phyloP scores from a whole-genome alignment of 2,888 invertebrate genomes.

The Morinoia aosen region DNA sequence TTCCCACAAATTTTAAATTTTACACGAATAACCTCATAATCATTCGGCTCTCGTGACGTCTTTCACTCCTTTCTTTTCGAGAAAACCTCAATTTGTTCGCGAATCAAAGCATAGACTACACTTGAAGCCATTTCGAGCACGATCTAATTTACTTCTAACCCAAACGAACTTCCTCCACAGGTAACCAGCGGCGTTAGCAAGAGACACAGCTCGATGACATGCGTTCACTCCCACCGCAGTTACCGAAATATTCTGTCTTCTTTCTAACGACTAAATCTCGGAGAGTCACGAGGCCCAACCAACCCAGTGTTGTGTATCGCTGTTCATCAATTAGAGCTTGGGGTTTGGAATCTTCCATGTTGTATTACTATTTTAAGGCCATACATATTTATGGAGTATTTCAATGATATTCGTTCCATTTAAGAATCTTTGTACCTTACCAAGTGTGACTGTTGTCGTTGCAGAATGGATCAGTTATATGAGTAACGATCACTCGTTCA shows the following conservation, averaged over 20 bases:
- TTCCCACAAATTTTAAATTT: neutral
- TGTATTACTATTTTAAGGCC: slow-evolving; percentile 43
- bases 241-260: neutral
- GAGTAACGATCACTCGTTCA: neutral
- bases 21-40: neutral
- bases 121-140: neutral
- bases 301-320: slow-evolving; percentile 23
- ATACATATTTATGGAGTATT: slow-evolving; percentile 47
- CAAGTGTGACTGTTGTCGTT: slow-evolving; percentile 65
- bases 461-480: slow-evolving; percentile 31
- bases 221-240: neutral
- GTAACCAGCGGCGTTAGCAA: neutral
- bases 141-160: neutral
- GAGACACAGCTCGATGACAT: neutral
- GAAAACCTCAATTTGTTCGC: neutral
- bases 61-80: neutral
- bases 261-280: neutral
- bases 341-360: slow-evolving; percentile 46
- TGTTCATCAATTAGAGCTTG: slow-evolving; percentile 39
- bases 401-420: slow-evolving; percentile 63
- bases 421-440: slow-evolving; percentile 66
- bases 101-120: neutral
- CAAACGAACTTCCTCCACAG: neutral
- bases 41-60: neutral
- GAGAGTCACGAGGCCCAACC: neutral